phyloP scores from a whole-genome alignment of 2,113 vertebrate species.

The Bagarius yarrelli region DNA sequence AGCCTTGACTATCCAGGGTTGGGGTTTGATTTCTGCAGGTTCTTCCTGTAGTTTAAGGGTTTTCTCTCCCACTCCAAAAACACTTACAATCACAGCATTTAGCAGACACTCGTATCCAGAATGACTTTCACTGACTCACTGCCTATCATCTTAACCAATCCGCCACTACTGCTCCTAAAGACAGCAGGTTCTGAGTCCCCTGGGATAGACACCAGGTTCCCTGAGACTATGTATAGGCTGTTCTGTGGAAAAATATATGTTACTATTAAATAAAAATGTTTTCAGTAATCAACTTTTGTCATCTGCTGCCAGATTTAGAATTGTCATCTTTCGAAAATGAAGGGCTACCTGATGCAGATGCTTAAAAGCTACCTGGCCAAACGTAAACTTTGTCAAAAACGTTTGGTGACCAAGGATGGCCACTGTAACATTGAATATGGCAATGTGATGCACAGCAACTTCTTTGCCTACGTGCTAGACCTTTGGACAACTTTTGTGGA shows the following conservation, averaged over 20 bases:
- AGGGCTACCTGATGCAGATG: neutral
- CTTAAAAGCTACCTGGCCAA: constrained; percentile 18
- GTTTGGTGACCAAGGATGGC: constrained; percentile 35
- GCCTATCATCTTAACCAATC: no score
- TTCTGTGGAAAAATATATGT: neutral
- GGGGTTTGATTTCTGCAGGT: no score
- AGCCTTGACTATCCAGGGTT: no score
- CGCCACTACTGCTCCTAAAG: no score
- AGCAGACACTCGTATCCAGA: no score
- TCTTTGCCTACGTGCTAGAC: constrained; percentile 19
- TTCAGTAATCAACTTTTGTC: neutral
- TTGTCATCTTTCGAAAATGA: constrained; percentile 16
- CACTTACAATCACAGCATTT: no score
- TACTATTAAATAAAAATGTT: neutral
- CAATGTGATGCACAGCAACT: constrained; percentile 19
- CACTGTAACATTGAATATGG: constrained; percentile 39
- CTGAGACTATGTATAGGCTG: neutral
- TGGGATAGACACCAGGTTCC: no score
- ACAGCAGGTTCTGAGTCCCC: no score
- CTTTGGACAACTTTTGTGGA: constrained; percentile 40
- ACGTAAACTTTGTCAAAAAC: constrained; percentile 7
- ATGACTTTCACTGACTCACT: no score
- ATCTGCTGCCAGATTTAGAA: constrained; percentile 9
- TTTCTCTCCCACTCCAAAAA: no score
- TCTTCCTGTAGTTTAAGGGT: no score